phyloP scores from a whole-genome alignment of 2,888 invertebrate genomes.

The Ptychoptera albimana region DNA sequence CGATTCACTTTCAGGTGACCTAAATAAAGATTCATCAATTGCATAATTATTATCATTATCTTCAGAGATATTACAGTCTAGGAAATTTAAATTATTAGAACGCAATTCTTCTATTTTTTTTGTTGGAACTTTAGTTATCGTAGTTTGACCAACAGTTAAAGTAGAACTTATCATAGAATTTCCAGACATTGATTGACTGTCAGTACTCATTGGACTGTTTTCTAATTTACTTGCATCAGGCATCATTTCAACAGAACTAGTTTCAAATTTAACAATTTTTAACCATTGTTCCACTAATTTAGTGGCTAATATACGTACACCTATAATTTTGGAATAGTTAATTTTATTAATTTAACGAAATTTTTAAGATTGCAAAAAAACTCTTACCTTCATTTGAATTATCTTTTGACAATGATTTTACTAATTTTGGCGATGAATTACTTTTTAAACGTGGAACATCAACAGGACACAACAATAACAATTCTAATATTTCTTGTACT shows the following conservation, averaged over 20 bases:
- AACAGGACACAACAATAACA: conserved; percentile 74
- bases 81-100: background rate
- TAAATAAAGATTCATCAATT: background rate
- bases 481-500: conserved; percentile 69
- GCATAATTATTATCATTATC: background rate
- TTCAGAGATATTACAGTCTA: background rate
- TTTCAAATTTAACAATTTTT: conserved; percentile 69
- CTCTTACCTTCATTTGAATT: conserved; percentile 64
- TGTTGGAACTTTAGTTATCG: background rate
- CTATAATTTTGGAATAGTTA: conserved; percentile 34
- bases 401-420: conserved; percentile 73
- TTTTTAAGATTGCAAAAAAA: conserved; percentile 10
- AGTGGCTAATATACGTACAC: conserved; percentile 58
- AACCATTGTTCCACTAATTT: conserved; percentile 82
- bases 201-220: conserved; percentile 25
- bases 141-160: background rate
- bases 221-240: conserved; percentile 6
- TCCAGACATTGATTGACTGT: conserved; percentile 15
- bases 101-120: background rate
- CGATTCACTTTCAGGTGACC: too few relatives aligned
- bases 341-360: too few relatives aligned
- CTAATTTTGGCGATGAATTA: conserved; percentile 82
- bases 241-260: conserved; percentile 18
- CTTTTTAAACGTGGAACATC: conserved; percentile 80
- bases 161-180: background rate